Conservation (phyloP, 2,797 vertebrate species). For the Benthosema pterotum region DNA sequence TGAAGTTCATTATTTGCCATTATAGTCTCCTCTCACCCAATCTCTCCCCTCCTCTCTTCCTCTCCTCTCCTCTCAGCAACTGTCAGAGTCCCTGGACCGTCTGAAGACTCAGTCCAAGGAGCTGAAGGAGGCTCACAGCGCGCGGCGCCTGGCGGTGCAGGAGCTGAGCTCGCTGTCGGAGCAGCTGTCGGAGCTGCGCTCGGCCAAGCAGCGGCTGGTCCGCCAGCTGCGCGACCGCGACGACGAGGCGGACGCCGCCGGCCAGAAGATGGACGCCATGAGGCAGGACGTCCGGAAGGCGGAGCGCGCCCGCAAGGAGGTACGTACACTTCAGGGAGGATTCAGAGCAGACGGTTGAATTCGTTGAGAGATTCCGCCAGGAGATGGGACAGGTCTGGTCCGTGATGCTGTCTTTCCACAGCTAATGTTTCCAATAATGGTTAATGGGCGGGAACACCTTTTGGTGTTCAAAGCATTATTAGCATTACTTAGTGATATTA, state of each 20-base stretch:
- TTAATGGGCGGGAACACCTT: too few species aligned
- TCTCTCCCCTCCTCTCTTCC: not conserved
- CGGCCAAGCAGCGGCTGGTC: conserved; percentile 90
- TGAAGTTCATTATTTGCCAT: too few species aligned
- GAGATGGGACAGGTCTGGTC: too few species aligned
- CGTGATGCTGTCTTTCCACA: too few species aligned
- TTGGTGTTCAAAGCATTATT: too few species aligned
- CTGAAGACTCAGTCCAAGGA: conserved; percentile 91
- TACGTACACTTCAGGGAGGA: too few species aligned
- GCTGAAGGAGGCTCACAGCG: conserved; percentile 91
- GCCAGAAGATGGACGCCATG: conserved; percentile 89
- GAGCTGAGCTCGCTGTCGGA: conserved; percentile 93
- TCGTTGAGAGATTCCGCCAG: too few species aligned
- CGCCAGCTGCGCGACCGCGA: conserved; percentile 94
- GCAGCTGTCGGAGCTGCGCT: conserved; percentile 88
- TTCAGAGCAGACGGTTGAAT: too few species aligned
- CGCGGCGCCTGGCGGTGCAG: conserved; percentile 91
- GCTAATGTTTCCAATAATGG: too few species aligned
- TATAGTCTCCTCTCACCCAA: too few species aligned
- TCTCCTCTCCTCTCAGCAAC: conserved; percentile 80
- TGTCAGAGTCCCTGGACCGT: conserved; percentile 90
- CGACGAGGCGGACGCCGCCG: conserved; percentile 88
- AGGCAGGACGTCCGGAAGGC: conserved; percentile 90
- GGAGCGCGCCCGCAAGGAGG: conserved; percentile 91
- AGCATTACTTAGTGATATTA: too few species aligned